Evolutionary conservation across 2,113 vertebrate species (phyloP).

Genomic region (Microcebus jonahi): DNA sequence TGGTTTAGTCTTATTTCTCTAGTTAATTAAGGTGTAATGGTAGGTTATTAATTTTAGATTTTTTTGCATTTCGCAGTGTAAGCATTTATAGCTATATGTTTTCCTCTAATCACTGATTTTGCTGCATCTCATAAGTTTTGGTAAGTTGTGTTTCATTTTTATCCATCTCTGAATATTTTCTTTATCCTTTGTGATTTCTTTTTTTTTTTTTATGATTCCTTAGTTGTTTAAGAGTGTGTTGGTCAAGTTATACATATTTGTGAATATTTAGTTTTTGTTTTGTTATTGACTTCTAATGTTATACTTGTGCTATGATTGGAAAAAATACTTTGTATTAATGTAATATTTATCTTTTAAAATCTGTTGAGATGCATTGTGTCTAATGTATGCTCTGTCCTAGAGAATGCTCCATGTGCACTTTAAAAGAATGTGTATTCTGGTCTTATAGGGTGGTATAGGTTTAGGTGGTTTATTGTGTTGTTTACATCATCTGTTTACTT

Average conservation of each 20-base stretch:
- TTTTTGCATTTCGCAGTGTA: neutral
- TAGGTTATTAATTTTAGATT: neutral
- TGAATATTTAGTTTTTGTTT: neutral
- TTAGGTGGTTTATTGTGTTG: neutral
- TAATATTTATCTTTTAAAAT: neutral
- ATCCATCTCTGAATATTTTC: neutral
- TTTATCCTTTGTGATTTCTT: neutral
- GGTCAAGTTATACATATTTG: neutral
- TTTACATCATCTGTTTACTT: neutral
- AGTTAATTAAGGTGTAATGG: neutral
- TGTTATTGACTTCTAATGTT: neutral
- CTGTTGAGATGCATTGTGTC: neutral
- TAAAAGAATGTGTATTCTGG: neutral
- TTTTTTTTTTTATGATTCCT: neutral
- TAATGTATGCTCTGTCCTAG: neutral
- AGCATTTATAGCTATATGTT: neutral
- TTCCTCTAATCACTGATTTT: neutral
- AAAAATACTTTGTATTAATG: neutral
- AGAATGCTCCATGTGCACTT: neutral
- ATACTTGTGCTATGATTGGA: neutral
- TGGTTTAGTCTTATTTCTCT: neutral
- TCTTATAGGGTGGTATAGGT: neutral
- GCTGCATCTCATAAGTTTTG: neutral
- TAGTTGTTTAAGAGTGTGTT: neutral
- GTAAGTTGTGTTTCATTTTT: neutral